Base-by-base conservation (phyloP, 2,888 invertebrate genomes). In the Tribolium freemani region DNA sequence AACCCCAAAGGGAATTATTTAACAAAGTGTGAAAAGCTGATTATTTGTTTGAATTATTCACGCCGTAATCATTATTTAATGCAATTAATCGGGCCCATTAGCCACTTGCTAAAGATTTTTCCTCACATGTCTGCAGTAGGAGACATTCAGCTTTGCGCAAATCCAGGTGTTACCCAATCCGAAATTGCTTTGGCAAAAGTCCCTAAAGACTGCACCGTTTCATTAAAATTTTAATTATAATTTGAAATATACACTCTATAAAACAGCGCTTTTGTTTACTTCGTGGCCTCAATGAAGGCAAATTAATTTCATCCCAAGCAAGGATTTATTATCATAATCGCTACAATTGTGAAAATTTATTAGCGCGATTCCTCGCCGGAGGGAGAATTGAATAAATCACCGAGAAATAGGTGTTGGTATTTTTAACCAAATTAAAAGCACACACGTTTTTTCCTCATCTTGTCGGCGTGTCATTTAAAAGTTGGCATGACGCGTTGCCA, bases 171-270 rank as follows among this genome's bases (percentile, higher is more conserved):
- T 56, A 56, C 56, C 54, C 21, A 60, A 50, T 50, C 38, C 50
- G 31, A 63, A 63, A 50, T 63, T 38, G 53, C 64, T 11, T 64
- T 64, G 5, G 3, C 46, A 20, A 21, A 46, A 46, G 45, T 46
- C 20, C 21, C 16, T 16, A 30, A 11, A 44, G 51, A 21, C 13
- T 44, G 16, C 21, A 38, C n/a, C 38, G 46, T 45, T 67, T 73
- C 60, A 70, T 67, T 60, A 67, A 73, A 73, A 48, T 73, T 73
- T 73, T 71, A 73, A 73, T 73, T 73, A 66, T 61, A 44, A 61
- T 71, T 67, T 66, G 56, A 73, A 73, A 73, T 70, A 70, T 71
- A 67, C 67, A 67, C 67, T 73, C 66, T 64, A 69, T 73, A 70
- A 70, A 73, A 66, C 58, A 11, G 56, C 44, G 45, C 63, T 56